Evolutionary conservation across 1,140 invertebrate genomes (phyloP), one percentile per base, ranked within the genome.

Genomic region (Meloidogyne chitwoodi): DNA sequence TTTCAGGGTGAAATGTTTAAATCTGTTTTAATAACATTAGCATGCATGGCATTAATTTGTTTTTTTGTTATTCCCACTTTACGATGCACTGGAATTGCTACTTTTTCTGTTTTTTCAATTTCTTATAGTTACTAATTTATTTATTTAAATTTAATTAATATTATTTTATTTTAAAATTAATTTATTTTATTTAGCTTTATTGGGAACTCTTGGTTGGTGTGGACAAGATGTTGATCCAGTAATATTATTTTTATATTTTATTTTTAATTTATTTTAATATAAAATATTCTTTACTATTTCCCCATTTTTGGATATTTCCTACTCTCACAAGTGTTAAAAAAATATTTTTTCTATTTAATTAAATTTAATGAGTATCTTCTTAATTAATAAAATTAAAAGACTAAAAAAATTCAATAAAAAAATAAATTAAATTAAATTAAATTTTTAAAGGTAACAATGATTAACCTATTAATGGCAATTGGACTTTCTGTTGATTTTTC

Each of bases 401-500:
- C 10, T 38, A 38, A 38, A 8, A 8, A 38, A 31, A 38, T 38
- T 38, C 0, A n/a, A n/a, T n/a, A n/a, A n/a, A n/a, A n/a, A n/a
- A n/a, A n/a, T n/a, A 4, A 6, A 38, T 38, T 38, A 38, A 38
- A 8, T 38, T 38, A 8, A 38, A 8, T 38, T 38, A 38, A 38
- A 8, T 38, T 3, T 31, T 19, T 65, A 66, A 31, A 66, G 65
- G 65, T 66, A 19, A 96, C 94, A 0, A 96, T 96, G 94, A 96
- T 97, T 48, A 96, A 96, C 84, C 89, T 97, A 0, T 95, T 98
- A 48, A 96, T 98, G 94, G 95, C 94, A 84, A 96, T 97, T 34
- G 95, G 95, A 61, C 96, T 97, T 88, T 95, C 93, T 2, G 94
- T 97, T 0, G 95, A 97, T 84, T 97, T 95, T 87, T 94, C 94